phyloP scores from a whole-genome alignment of 2,797 vertebrate genomes.

The Melanogrammus aeglefinus region DNA sequence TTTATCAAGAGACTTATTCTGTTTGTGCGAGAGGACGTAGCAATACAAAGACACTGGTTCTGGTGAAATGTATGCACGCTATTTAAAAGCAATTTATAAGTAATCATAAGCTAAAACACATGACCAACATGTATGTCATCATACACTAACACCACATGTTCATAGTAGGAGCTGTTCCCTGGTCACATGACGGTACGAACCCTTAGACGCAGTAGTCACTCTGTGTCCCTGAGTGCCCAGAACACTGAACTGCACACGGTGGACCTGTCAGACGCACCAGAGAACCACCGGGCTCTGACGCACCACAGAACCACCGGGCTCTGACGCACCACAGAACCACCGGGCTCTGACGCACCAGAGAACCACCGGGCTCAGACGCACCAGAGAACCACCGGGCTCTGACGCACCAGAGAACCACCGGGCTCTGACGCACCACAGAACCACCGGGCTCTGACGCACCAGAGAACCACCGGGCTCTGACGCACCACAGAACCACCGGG shows the following conservation, averaged over 20 bases:
- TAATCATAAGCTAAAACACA: not conserved
- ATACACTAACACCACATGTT: not conserved
- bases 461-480: too few relatives aligned
- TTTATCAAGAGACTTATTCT: constrained; percentile 62
- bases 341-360: not conserved
- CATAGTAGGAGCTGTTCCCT: not conserved
- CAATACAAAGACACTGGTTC: constrained; percentile 52
- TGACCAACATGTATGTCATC: not conserved
- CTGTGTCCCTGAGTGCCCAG: constrained; percentile 5
- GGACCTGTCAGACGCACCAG: not conserved
- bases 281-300: constrained; percentile 30
- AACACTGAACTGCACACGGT: constrained; percentile 42
- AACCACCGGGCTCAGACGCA: constrained; percentile 27
- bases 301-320: too few relatives aligned
- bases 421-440: constrained; percentile 16
- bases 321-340: too few relatives aligned
- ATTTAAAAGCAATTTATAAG: not conserved
- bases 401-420: constrained; percentile 19
- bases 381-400: too few relatives aligned
- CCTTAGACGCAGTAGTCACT: not conserved
- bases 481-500: constrained; percentile 21
- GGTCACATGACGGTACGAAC: not conserved
- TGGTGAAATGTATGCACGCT: constrained; percentile 33
- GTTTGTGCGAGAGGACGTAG: constrained; percentile 24
- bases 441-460: too few relatives aligned